Conservation (phyloP, 1,140 invertebrate genomes). For the Odontomachus brunneus region DNA sequence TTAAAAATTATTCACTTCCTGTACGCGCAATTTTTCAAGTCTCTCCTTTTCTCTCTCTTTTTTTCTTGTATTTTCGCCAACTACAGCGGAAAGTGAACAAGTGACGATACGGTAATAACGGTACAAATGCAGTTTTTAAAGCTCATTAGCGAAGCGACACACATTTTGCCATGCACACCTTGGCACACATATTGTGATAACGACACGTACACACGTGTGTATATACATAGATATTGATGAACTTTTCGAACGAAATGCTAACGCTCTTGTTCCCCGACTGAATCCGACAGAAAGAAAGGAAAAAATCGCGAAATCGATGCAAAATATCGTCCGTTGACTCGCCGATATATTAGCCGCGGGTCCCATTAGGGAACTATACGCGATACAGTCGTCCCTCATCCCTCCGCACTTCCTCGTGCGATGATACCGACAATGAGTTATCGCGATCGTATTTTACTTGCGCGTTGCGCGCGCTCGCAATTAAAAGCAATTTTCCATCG, state of each 20-base stretch:
- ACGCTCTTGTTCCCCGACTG: too few species aligned
- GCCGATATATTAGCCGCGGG: background rate
- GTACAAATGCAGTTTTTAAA: conserved; percentile 4
- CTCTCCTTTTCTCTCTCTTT: too few species aligned
- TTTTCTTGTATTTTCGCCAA: background rate
- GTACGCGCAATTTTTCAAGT: background rate
- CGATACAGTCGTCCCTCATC: conserved; percentile 39
- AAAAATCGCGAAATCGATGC: too few species aligned
- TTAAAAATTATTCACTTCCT: background rate
- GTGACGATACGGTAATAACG: background rate
- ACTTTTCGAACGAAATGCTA: too few species aligned
- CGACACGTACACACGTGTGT: background rate
- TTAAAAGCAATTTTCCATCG: conserved; percentile 57
- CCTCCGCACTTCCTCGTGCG: conserved; percentile 23
- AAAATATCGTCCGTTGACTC: too few species aligned
- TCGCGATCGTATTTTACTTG: conserved; percentile 65
- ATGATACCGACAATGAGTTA: conserved; percentile 57
- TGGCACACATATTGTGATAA: conserved; percentile 42
- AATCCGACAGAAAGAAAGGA: too few species aligned
- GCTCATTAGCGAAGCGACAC: conserved; percentile 7
- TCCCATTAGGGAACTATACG: conserved; percentile 25
- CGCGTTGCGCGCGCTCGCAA: background rate
- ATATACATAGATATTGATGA: too few species aligned
- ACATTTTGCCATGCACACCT: conserved; percentile 19
- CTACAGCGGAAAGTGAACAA: background rate